Percentiles rank a stretch among this genome's conserved stretches.
Conservation (phyloP, 2,888 invertebrate species). For the Agrypnus murinus region DNA sequence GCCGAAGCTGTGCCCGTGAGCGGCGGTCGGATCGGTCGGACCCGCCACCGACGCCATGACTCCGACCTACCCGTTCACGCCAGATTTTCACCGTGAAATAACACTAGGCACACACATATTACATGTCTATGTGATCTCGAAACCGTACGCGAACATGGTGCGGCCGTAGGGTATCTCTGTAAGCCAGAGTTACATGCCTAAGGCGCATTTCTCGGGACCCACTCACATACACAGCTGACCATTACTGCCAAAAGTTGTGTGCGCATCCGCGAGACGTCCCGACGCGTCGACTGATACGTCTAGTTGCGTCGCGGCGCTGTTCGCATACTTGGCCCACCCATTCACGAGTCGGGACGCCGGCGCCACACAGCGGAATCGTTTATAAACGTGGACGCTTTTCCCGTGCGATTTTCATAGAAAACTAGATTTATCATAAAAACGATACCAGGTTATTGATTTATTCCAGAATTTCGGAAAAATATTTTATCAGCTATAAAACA, state of each 20-base stretch:
- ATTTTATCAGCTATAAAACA: too few species aligned
- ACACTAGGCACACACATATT: constrained; percentile 71
- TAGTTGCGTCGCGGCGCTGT: constrained; percentile 62
- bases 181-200: constrained; percentile 68
- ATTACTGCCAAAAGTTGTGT: constrained; percentile 66
- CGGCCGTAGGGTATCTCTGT: constrained; percentile 70
- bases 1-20: constrained; percentile 96
- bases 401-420: too few species aligned
- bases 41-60: constrained; percentile 75
- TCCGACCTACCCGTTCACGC: constrained; percentile 77
- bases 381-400: background rate
- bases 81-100: constrained; percentile 77
- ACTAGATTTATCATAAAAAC: too few species aligned
- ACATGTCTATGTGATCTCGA: constrained; percentile 76
- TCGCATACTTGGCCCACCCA: constrained; percentile 59
- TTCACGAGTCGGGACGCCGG: constrained; percentile 40
- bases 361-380: constrained; percentile 44
- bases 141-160: constrained; percentile 76
- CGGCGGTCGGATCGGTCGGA: constrained; percentile 75
- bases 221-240: constrained; percentile 67
- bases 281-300: constrained; percentile 62
- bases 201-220: constrained; percentile 69
- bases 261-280: constrained; percentile 64
- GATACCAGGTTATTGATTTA: too few species aligned
- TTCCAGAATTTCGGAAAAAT: too few species aligned